Base-by-base conservation (phyloP, 2,113 vertebrate genomes). In the Siniperca knerii region DNA sequence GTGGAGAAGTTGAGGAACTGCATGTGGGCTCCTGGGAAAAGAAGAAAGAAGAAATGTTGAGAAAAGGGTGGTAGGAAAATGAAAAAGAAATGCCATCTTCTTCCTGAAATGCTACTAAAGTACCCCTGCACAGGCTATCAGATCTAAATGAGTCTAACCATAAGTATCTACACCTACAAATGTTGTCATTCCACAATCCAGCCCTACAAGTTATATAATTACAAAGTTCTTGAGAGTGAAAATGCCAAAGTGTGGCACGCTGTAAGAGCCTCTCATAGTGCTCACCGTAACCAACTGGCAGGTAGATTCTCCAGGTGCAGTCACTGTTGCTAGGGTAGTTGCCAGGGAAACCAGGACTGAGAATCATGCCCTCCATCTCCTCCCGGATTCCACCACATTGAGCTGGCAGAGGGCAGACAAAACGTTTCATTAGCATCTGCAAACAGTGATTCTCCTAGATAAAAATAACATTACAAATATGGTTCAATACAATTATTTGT, bases 321-420 rank as follows among this genome's bases (percentile, higher is more conserved):
- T 99, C 98, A 87, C 97, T 95, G 95, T 99, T 99, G 95, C 98
- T 99, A 52, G 98, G 98, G 75, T 99, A 99, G 94, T 99, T 99
- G 67, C 98, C 98, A 57, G 98, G 98, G 95, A 99, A 99, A 70
- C 98, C 98, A 0, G 98, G 98, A 87, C 98, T 99, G 89, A 99
- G 96, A 87, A 99, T 98, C 81, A 99, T 98, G 62, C 98, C 98
- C 82, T 99, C 98, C 97, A 97, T 96, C 87, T 98, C 98, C 44
- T 98, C 97, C 18, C 95, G 94, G 40, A 97, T 95, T 79, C 98
- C 98, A 29, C 98, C 98, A 86, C 98, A 99, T 89, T 98, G 98
- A 4, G 98, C 98, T 99, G 52, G 46, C 8, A 66, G 71, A 74
- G 37, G 46, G 44, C 65, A 90, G 76, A 82, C 20, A 85, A 64